These are phyloP conservation scores for Gyps fulvus DNA, from an alignment of 2,113 vertebrate species.

Conservation along the genomic window DNA sequence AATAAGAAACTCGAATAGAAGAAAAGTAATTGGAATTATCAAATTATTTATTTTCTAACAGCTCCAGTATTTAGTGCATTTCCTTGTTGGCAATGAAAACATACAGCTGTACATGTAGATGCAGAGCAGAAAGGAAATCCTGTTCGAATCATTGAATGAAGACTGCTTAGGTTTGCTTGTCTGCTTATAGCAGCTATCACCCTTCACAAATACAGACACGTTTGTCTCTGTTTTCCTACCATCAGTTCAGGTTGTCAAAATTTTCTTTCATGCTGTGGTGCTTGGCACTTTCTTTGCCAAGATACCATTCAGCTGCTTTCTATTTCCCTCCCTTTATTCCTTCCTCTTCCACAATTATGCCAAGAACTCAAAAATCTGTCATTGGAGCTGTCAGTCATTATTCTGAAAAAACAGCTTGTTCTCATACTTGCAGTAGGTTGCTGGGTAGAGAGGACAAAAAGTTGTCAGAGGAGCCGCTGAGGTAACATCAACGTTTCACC, in stretches of 20 bases:
- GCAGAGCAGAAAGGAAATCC: neutral
- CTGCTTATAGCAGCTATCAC: neutral
- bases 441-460: neutral
- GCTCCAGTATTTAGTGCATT: neutral
- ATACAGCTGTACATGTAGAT: neutral
- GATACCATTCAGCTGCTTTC: neutral
- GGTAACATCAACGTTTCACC: neutral
- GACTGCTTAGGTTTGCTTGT: neutral
- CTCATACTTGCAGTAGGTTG: neutral
- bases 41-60: neutral
- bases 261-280: neutral
- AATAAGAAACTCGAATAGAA: neutral
- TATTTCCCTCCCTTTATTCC: neutral
- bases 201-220: neutral
- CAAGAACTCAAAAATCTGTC: neutral
- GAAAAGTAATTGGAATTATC: neutral
- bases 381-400: neutral
- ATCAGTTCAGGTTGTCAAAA: slow-evolving; percentile 31
- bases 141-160: neutral
- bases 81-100: neutral
- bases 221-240: neutral
- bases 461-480: neutral
- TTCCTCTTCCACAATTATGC: neutral
- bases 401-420: neutral
- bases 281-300: neutral